Evolutionary conservation across 92 coral and sea anemone species (phyloP).

Genomic region (Meandrina meandrites): DNA sequence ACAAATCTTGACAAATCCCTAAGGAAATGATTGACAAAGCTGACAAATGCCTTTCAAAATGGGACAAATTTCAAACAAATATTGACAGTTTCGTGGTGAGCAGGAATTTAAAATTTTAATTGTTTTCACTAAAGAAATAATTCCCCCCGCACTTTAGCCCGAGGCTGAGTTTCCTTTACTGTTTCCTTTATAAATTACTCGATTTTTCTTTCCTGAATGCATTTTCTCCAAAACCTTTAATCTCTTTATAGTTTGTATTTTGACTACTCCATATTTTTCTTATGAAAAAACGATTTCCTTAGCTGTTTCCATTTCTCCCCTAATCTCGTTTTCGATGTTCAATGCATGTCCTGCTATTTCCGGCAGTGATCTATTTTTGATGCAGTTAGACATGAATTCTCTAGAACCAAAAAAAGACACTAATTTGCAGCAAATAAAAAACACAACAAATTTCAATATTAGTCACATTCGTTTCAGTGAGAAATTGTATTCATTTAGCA

Average conservation of each 20-base stretch:
- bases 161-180: neutral
- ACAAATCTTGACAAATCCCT: slow-evolving; percentile 6
- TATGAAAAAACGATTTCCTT: neutral
- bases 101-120: slow-evolving; percentile 30
- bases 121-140: slow-evolving; percentile 7
- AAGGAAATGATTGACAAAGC: neutral
- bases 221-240: slow-evolving; percentile 18
- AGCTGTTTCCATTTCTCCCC: neutral
- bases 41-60: slow-evolving; percentile 20
- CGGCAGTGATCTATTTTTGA: neutral
- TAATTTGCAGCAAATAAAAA: neutral
- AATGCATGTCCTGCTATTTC: neutral
- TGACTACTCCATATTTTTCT: neutral
- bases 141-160: slow-evolving; percentile 8
- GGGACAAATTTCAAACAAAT: neutral
- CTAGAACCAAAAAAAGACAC: neutral
- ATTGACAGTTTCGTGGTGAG: slow-evolving; percentile 25
- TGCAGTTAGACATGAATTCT: neutral
- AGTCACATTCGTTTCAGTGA: neutral
- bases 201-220: slow-evolving; percentile 13
- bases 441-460: neutral
- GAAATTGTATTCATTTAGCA: too few species aligned
- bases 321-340: neutral
- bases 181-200: slow-evolving; percentile 8
- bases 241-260: slow-evolving; percentile 33